Base-by-base conservation (phyloP, 2,888 invertebrate genomes). In the Erynnis tages region DNA sequence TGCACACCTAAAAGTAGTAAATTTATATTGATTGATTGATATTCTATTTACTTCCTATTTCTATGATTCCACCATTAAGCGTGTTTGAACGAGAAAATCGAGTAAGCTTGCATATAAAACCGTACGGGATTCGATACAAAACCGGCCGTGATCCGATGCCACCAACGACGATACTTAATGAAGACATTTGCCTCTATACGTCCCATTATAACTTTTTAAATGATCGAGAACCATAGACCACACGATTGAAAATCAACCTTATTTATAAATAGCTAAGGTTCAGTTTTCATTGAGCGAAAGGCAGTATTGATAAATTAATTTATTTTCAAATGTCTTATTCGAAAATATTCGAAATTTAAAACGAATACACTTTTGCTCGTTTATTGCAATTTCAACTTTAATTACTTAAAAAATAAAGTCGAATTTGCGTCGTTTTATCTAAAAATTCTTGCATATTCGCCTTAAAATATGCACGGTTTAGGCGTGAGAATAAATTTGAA, bases 101-200 rank as follows among this genome's bases (percentile, higher is more conserved):
- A 23, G 30, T 23, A 32, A 32, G 8, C 48, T 47, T 37, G 37
- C 35, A 37, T 47, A 47, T 35, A 25, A 14, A 25, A 32, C 19
- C 23, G 23, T 11, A 19, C 32, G 19, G 47, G 23, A 29, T 5
- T 10, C 32, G n/a, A n/a, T n/a, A n/a, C n/a, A n/a, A 48, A 49
- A 49, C 49, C 49, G 49, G 49, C 32, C 21, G 1, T 47, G 37
- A 37, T 57, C 54, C 47, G 41, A 61, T 55, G 66, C 82, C 82
- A 82, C 82, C 83, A 82, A 81, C 84, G 83, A 67, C 59, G 82
- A 16, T 48, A 46, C 54, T 54, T 75, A 82, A 84, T 84, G 73
- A 83, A 84, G 82, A 80, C 82, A 81, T 83, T 81, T 69, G 67
- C 71, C 66, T 74, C 64, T 66, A 69, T 76, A 76, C 70, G 69